Percentiles rank a stretch among this genome's conserved stretches.
Evolutionary conservation across 2,113 vertebrate genomes (phyloP).

Genomic region (Pituophis catenifer): DNA sequence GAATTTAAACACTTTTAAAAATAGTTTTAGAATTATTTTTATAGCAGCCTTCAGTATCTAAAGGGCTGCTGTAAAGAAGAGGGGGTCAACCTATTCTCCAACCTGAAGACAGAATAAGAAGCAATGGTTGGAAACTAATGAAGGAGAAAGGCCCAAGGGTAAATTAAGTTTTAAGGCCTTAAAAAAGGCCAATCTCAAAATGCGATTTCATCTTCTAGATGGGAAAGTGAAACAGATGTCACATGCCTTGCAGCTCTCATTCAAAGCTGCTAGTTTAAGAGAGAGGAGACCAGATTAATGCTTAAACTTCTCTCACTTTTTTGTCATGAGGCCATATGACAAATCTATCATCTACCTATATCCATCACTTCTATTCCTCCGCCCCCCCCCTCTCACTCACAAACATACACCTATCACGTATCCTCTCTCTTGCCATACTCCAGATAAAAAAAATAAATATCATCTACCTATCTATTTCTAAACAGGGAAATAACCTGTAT

Average conservation of each 20-base stretch:
- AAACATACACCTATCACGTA: neutral
- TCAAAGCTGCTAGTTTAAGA: neutral
- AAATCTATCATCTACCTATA: too few relatives aligned
- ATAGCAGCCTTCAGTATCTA: too few relatives aligned
- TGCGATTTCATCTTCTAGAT: neutral
- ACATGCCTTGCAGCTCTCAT: neutral
- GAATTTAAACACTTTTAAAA: neutral
- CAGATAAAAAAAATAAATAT: neutral
- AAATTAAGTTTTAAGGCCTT: neutral
- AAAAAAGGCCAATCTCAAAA: neutral
- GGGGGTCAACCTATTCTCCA: too few relatives aligned
- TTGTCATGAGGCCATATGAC: neutral
- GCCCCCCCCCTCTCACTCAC: neutral
- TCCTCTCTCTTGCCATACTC: neutral
- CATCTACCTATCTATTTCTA: neutral
- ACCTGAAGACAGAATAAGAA: too few relatives aligned
- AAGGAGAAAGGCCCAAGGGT: neutral
- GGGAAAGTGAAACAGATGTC: neutral
- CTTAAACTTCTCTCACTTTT: neutral
- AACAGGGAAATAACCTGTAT: neutral
- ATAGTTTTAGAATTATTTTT: too few relatives aligned
- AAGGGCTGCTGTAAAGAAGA: too few relatives aligned
- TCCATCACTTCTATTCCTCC: too few relatives aligned
- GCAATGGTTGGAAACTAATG: too few relatives aligned
- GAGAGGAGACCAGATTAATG: neutral